These are phyloP conservation scores for Tenthredo mesomela DNA, from an alignment of 2,888 invertebrate species.

Conservation along the genomic window DNA sequence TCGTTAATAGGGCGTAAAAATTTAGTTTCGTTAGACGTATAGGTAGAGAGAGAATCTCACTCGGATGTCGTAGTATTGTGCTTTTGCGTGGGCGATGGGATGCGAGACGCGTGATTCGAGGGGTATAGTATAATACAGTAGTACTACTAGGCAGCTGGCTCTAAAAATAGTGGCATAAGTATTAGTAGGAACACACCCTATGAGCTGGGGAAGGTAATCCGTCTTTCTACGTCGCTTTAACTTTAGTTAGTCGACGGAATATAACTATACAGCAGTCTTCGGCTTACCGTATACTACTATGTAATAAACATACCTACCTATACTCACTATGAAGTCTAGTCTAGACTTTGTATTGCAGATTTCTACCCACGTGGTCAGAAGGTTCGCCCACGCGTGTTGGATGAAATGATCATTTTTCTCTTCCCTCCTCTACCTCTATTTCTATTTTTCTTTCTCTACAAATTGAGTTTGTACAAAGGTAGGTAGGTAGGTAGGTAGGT, in stretches of 20 bases:
- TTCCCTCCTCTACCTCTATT: background rate
- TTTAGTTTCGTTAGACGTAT: background rate
- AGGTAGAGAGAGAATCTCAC: background rate
- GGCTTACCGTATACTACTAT: background rate
- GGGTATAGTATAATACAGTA: background rate
- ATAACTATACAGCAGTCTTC: background rate
- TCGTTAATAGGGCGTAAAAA: conserved; percentile 6
- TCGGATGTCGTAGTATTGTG: conserved; percentile 26
- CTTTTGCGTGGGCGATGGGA: conserved; percentile 28
- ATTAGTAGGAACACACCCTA: conserved; percentile 21
- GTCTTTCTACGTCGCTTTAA: conserved; percentile 39
- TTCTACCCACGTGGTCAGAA: background rate
- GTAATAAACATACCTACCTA: background rate
- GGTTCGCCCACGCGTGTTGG: background rate
- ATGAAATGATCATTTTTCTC: conserved; percentile 1
- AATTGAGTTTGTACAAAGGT: conserved; percentile 36
- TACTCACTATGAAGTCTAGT: background rate
- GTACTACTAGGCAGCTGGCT: background rate
- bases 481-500: background rate
- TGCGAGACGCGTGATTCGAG: conserved; percentile 8
- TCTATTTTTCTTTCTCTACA: background rate
- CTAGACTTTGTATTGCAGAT: background rate
- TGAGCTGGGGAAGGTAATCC: conserved; percentile 40
- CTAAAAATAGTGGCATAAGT: conserved; percentile 43
- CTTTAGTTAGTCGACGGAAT: conserved; percentile 1